These are phyloP conservation scores for Montipora cactus DNA, from an alignment of 64 coral and sea anemone species.

Conservation along the genomic window DNA sequence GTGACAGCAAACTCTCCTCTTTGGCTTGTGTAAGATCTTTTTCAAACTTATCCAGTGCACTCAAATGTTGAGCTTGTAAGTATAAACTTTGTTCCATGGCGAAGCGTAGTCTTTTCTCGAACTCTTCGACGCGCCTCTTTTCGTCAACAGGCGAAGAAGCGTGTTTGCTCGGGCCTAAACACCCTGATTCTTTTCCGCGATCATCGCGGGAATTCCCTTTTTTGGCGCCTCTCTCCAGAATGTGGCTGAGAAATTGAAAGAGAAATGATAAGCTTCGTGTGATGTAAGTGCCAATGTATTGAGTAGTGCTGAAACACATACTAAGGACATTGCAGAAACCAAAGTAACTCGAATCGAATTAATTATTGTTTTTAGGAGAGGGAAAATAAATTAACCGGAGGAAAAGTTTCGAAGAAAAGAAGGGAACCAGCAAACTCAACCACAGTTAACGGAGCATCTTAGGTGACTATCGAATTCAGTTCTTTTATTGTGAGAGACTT, in stretches of 20 bases:
- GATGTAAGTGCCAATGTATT: no score
- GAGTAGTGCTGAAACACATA: no score
- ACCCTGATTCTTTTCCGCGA: neutral
- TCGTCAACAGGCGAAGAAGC: conserved; percentile 78
- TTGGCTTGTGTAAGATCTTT: conserved; percentile 75
- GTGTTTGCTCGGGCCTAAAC: conserved; percentile 29
- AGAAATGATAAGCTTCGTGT: neutral
- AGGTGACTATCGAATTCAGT: no score
- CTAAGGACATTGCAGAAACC: no score
- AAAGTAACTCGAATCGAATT: no score
- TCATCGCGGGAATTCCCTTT: neutral
- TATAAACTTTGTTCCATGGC: conserved; percentile 93
- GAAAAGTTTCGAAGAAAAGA: no score
- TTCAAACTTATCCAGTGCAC: conserved; percentile 77
- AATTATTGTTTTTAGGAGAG: no score
- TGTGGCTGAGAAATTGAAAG: conserved; percentile 20
- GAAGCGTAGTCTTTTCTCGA: conserved; percentile 84
- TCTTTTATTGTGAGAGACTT: no score
- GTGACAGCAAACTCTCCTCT: conserved; percentile 79
- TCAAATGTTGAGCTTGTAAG: conserved; percentile 78
- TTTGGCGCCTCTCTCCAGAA: conserved; percentile 59
- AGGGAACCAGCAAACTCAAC: no score
- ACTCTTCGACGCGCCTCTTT: conserved; percentile 80
- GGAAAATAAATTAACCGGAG: no score
- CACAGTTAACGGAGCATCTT: no score